These are phyloP conservation scores for Hydraecia micacea DNA, from an alignment of 2,888 invertebrate genomes.

Conservation along the genomic window DNA sequence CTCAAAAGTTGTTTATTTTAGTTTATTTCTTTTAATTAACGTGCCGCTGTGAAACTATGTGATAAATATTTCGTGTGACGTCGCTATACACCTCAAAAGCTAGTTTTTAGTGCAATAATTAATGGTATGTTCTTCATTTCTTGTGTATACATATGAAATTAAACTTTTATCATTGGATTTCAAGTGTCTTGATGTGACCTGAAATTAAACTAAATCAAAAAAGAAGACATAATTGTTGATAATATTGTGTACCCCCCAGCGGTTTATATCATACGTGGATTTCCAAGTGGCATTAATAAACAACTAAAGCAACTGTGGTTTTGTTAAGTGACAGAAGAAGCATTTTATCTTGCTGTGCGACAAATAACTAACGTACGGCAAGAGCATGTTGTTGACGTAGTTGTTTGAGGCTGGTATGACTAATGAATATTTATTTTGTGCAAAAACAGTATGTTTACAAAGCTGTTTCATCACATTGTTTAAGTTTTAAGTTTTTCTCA, in stretches of 20 bases:
- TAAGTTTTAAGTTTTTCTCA: background rate
- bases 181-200: background rate
- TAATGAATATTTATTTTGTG: background rate
- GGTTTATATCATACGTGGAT: background rate
- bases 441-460: slow-evolving; percentile 1
- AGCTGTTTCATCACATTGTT: slow-evolving; percentile 1
- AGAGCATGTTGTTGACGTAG: background rate
- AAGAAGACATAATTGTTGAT: background rate
- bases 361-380: background rate
- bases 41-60: background rate
- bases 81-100: background rate
- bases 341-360: background rate
- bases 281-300: background rate
- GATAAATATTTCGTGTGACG: background rate
- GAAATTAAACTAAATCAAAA: background rate
- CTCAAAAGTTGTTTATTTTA: slow-evolving; percentile 68
- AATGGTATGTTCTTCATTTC: background rate
- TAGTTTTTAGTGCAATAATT: background rate
- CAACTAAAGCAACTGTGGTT: background rate
- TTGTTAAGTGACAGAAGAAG: background rate
- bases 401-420: background rate
- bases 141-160: background rate
- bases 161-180: background rate
- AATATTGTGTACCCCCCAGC: background rate
- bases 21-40: slow-evolving; percentile 5